Evolutionary conservation across 2,888 invertebrate genomes (phyloP).

Genomic region (Gari tellinella): DNA sequence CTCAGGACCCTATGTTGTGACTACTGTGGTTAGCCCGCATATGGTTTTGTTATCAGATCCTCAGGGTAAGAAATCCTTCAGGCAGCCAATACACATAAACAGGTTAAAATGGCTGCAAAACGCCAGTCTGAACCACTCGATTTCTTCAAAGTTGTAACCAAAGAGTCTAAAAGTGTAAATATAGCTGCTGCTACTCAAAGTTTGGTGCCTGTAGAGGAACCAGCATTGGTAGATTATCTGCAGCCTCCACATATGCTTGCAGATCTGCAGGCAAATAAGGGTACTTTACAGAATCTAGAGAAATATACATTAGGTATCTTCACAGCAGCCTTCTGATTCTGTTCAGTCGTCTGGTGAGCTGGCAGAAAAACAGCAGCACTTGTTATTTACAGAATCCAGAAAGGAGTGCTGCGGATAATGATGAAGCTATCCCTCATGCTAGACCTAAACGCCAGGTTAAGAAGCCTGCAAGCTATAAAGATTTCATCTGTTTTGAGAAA

Average conservation of each 20-base stretch:
- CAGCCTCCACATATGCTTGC: too few relatives aligned
- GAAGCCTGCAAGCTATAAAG: slow-evolving; percentile 28
- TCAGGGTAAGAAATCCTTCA: slow-evolving; percentile 5
- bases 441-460: slow-evolving; percentile 9
- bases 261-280: too few relatives aligned
- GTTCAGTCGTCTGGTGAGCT: neutral
- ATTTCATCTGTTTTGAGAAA: slow-evolving; percentile 13
- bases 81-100: slow-evolving; percentile 51
- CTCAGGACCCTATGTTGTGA: slow-evolving; percentile 49
- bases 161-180: neutral
- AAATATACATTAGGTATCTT: too few relatives aligned
- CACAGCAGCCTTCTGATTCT: too few relatives aligned
- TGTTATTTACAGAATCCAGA: neutral
- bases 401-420: neutral
- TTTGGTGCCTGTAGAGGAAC: too few relatives aligned
- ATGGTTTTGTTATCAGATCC: slow-evolving; percentile 40
- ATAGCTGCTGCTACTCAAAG: neutral
- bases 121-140: slow-evolving; percentile 37
- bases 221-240: too few relatives aligned
- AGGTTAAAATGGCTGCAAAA: slow-evolving; percentile 51
- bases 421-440: neutral
- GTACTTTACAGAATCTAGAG: too few relatives aligned
- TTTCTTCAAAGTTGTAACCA: slow-evolving; percentile 25
- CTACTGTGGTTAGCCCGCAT: slow-evolving; percentile 39
- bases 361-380: neutral